Evolutionary conservation across 2,888 invertebrate genomes (phyloP), one percentile per base, ranked within the genome.

Genomic region (Pheosia gnoma): DNA sequence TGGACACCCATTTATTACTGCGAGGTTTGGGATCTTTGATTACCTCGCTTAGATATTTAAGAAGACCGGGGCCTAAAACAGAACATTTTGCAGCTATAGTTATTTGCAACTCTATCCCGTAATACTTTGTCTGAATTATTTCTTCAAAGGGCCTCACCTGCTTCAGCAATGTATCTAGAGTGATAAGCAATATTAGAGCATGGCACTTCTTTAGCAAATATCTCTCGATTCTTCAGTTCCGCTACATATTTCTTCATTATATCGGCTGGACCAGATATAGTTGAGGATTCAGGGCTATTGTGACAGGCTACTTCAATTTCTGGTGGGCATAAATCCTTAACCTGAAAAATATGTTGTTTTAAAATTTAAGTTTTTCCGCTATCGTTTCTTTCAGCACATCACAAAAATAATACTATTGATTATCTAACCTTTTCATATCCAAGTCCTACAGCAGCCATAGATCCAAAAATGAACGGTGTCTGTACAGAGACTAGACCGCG

Each of bases 181-280:
- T 98, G 98, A 80, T 97, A 98, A 0, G 98, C 97, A 67, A 98
- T 97, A 75, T 97, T 97, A 11, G 96, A 95, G 65, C 96, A 96
- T 4, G 83, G 77, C 0, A 89, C 87, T 64, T 82, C 82, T 58
- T 73, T 85, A 0, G 84, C 86, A 53, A 89, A 89, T 6, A 87
- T 79, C 3, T 79, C 79, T 11, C 75, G 68, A 0, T 64, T 61
- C 0, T 72, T 80, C 95, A 89, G 72, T 4, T 80, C 70, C 6
- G 59, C 91, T 0, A 96, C 94, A 70, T 95, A 95, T 36, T 85
- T 84, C 62, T 91, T 88, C 84, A 96, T 94, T 8, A 91, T 92
- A 38, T 95, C 95, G 7, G 92, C 91, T 0, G 96, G 96, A 0
- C 97, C 97, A 10, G 97, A 97, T 68, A 97, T 94, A 0, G 97